These are phyloP conservation scores for Hydropsyche betteni DNA, from an alignment of 2,888 invertebrate species.

Conservation along the genomic window DNA sequence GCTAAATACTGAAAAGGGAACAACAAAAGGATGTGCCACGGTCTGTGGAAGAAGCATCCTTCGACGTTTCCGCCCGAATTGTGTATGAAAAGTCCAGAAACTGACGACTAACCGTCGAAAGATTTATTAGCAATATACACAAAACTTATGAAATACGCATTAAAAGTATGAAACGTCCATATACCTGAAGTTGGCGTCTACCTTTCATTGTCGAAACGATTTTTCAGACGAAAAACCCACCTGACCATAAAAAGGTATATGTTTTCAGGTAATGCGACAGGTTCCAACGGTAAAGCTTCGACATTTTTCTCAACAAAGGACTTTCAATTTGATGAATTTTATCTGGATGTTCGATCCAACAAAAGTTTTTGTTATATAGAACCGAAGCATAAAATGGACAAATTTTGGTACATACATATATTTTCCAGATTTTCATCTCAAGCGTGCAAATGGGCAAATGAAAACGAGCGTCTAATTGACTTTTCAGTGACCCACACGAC, in stretches of 20 bases:
- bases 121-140: too few relatives aligned
- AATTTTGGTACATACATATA: too few relatives aligned
- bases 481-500: conserved; percentile 13
- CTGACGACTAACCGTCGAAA: neutral
- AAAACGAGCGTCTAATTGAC: conserved; percentile 7
- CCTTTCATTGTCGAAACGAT: neutral
- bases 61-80: conserved; percentile 11
- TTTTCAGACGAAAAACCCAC: neutral
- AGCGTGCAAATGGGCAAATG: neutral
- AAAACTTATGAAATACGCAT: too few relatives aligned
- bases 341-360: neutral
- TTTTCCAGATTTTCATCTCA: too few relatives aligned
- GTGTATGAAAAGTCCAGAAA: neutral
- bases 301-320: neutral
- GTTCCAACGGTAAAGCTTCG: neutral
- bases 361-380: too few relatives aligned
- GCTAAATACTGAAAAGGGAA: too few relatives aligned
- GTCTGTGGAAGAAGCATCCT: conserved; percentile 9
- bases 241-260: neutral
- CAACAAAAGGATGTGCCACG: too few relatives aligned
- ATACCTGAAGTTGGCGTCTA: too few relatives aligned
- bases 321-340: conserved; percentile 6
- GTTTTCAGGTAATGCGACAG: conserved; percentile 2
- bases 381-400: too few relatives aligned
- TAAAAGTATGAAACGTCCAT: too few relatives aligned